Base-by-base conservation (phyloP, 2,113 vertebrate species). In the Pelobates fuscus region DNA sequence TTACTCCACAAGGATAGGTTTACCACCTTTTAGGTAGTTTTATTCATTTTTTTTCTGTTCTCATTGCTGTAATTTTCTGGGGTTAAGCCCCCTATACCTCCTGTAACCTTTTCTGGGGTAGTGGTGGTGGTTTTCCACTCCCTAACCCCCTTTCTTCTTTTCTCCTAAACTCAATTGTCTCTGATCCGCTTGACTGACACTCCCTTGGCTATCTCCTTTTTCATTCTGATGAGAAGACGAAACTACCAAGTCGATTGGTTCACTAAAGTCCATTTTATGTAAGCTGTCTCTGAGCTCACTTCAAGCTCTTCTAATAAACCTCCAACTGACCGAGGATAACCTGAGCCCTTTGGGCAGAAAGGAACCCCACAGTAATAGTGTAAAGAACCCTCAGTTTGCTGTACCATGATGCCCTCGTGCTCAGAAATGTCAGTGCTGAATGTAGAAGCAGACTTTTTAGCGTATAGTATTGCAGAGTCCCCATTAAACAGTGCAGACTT, bases 281-380 rank as follows among this genome's bases (percentile, higher is more conserved):
- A 15, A 97, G 91, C 75, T 87, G 71, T 74, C 93, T 88, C 89
- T 95, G 96, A 78, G 94, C 94, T 84, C 83, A 86, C 81, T 97
- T 99, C 81, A 98, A 87, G 84, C 90, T 95, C 84, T 94, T 94
- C 84, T 96, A 90, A 52, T 96, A 98, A 60, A 95, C 93, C 80
- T 99, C 94, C 88, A 99, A 85, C 86, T 99, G 97, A 82, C 94
- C 92, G 74, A 98, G 77, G 86, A 99, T 97, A 82, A 96, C 95
- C 83, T 90, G 90, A 3, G 96, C 95, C 95, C 72, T 84, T 86
- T 2, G 97, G 97, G 80, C 96, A 99, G 86, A 99, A 99, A 26
- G 97, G 97, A 58, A 98, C 86, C 37, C 97, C 97, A 96, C 97
- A 99, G 72, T 95, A 97, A 86, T 99, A 99, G 63, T 94, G 90